Percentiles rank a stretch among this genome's conserved stretches.
These are phyloP conservation scores for Lycorma delicatula DNA, from an alignment of 1,140 invertebrate genomes.

Conservation along the genomic window DNA sequence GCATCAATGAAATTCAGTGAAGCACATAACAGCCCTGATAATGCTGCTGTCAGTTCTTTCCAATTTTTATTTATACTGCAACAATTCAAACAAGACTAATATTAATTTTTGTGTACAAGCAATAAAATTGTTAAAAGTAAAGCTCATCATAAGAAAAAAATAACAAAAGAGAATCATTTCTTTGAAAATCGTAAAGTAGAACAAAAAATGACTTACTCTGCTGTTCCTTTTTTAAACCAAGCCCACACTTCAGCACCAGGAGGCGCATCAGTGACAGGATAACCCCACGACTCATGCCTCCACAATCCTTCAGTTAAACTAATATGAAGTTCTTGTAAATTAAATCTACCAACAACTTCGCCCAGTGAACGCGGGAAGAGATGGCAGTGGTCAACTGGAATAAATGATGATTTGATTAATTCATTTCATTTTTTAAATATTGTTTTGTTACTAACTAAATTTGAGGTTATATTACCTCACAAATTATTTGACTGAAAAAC, in stretches of 20 bases:
- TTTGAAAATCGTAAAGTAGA: neutral
- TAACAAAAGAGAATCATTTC: neutral
- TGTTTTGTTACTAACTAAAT: slow-evolving; percentile 10
- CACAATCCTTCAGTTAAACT: slow-evolving; percentile 88
- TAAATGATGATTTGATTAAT: neutral
- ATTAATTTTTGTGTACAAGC: neutral
- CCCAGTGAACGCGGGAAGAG: slow-evolving; percentile 84
- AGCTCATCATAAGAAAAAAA: neutral
- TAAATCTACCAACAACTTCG: slow-evolving; percentile 78
- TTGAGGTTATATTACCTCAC: neutral
- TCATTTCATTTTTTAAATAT: slow-evolving; percentile 9
- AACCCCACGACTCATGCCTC: slow-evolving; percentile 89
- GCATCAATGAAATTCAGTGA: slow-evolving; percentile 92
- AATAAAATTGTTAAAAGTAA: neutral
- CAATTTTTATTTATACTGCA: slow-evolving; percentile 67
- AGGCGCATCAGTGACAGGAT: slow-evolving; percentile 74
- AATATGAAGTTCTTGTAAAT: slow-evolving; percentile 84
- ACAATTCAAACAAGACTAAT: slow-evolving; percentile 1
- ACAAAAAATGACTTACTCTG: slow-evolving; percentile 37
- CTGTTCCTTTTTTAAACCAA: slow-evolving; percentile 64
- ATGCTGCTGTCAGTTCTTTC: slow-evolving; percentile 76
- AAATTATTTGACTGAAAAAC: neutral
- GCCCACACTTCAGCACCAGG: slow-evolving; percentile 88
- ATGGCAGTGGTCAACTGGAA: slow-evolving; percentile 50
- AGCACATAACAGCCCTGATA: slow-evolving; percentile 91